phyloP scores from a whole-genome alignment of 2,888 invertebrate species.

The Platycheirus albimanus region DNA sequence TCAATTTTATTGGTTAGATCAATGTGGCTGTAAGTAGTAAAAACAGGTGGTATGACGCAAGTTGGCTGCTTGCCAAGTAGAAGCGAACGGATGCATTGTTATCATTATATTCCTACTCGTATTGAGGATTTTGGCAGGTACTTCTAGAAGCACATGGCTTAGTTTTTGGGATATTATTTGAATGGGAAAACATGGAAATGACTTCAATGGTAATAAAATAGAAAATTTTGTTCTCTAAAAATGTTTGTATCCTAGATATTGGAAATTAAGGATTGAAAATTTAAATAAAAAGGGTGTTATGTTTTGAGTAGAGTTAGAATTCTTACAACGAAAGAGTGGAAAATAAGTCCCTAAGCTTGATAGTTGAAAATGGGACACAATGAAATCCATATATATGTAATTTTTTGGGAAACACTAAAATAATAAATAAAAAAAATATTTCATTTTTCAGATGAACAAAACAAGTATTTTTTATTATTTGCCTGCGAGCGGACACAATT shows the following conservation, averaged over 20 bases:
- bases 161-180: conserved; percentile 44
- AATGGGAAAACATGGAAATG: conserved; percentile 63
- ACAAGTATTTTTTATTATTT: too few species aligned
- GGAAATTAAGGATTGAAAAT: too few species aligned
- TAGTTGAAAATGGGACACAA: too few species aligned
- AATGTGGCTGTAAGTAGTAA: conserved; percentile 57
- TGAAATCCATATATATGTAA: too few species aligned
- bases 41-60: conserved; percentile 60
- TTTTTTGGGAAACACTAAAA: too few species aligned
- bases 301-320: too few species aligned
- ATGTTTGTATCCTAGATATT: conserved; percentile 11
- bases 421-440: too few species aligned
- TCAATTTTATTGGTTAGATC: conserved; percentile 62
- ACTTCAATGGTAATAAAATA: conserved; percentile 53
- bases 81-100: conserved; percentile 8
- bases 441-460: too few species aligned
- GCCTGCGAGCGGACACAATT: too few species aligned
- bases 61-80: conserved; percentile 51
- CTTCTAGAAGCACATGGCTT: conserved; percentile 28
- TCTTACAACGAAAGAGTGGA: too few species aligned
- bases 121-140: conserved; percentile 53
- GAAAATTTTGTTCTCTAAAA: conserved; percentile 30
- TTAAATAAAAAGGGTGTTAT: too few species aligned
- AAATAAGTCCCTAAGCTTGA: too few species aligned
- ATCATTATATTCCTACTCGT: conserved; percentile 42